A percentile compares a stretch with the other conserved stretches of the same genome.
phyloP scores from a whole-genome alignment of 2,113 vertebrate species.

The Apteryx mantelli region DNA sequence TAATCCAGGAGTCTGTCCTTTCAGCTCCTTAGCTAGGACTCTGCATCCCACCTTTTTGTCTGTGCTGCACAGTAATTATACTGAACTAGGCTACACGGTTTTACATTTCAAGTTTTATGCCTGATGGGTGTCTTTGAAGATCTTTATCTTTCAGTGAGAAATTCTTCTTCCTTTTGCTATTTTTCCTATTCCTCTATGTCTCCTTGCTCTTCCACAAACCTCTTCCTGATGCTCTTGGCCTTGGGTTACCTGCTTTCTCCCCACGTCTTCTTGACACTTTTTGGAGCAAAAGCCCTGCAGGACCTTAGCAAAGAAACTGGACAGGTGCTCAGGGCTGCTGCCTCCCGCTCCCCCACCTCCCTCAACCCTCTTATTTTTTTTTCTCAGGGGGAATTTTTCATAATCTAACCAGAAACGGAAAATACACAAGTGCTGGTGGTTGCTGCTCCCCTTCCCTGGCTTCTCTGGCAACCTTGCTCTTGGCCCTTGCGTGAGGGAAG shows the following conservation, averaged over 20 bases:
- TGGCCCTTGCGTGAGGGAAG: neutral
- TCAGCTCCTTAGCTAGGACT: neutral
- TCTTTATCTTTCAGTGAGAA: conserved; percentile 3
- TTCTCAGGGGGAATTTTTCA: neutral
- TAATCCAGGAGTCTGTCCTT: neutral
- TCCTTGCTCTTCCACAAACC: neutral
- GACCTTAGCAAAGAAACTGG: neutral
- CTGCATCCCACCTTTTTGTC: neutral
- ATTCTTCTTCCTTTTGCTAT: neutral
- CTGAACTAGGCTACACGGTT: neutral
- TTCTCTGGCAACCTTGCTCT: neutral
- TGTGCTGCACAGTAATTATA: neutral
- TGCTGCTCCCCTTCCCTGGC: neutral
- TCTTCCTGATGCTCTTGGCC: neutral
- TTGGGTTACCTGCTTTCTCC: neutral
- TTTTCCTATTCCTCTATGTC: neutral
- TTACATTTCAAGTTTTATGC: neutral
- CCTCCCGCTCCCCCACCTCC: neutral
- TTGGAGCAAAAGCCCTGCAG: neutral
- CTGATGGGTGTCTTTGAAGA: neutral
- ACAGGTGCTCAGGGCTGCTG: neutral
- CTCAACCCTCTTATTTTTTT: neutral
- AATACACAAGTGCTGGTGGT: neutral
- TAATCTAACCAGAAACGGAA: neutral
- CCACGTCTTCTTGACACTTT: neutral